These are phyloP conservation scores for Elgonia sp. DNA, from an alignment of 2,888 invertebrate species.

Conservation along the genomic window DNA sequence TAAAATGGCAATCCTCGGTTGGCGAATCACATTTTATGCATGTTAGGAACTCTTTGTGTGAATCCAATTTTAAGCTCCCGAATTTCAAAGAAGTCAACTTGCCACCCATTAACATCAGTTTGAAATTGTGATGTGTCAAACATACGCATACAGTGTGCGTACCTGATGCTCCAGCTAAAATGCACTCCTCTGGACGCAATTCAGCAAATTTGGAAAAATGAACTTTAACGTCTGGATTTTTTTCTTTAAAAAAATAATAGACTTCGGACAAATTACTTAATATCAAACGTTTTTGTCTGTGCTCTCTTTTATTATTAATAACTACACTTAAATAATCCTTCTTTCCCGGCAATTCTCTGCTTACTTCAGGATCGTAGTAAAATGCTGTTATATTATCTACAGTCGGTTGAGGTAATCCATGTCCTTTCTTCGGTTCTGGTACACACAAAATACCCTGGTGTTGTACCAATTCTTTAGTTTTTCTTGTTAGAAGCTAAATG, in stretches of 20 bases:
- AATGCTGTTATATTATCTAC: too few species aligned
- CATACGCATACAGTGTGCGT: conserved; percentile 71
- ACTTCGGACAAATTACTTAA: conserved; percentile 47
- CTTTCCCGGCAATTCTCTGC: conserved; percentile 5
- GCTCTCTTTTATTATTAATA: conserved; percentile 1
- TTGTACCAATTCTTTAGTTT: too few species aligned
- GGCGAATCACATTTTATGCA: conserved; percentile 59
- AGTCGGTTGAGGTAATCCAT: too few species aligned
- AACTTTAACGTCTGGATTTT: conserved; percentile 27
- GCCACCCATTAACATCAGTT: conserved; percentile 28
- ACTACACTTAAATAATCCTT: not conserved
- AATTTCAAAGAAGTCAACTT: conserved; percentile 8
- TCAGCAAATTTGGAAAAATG: conserved; percentile 58
- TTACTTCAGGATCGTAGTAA: not conserved
- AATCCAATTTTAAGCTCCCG: not conserved
- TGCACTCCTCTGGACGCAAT: conserved; percentile 53
- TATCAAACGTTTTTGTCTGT: conserved; percentile 56
- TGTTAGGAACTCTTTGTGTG: conserved; percentile 53
- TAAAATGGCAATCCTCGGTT: conserved; percentile 52
- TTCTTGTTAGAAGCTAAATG: too few species aligned
- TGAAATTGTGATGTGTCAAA: conserved; percentile 70
- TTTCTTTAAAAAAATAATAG: conserved; percentile 37
- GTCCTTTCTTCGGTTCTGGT: too few species aligned
- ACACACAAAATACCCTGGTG: too few species aligned
- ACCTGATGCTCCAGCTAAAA: conserved; percentile 60